phyloP scores from a whole-genome alignment of 2,888 invertebrate species.

The Lithosia quadra region DNA sequence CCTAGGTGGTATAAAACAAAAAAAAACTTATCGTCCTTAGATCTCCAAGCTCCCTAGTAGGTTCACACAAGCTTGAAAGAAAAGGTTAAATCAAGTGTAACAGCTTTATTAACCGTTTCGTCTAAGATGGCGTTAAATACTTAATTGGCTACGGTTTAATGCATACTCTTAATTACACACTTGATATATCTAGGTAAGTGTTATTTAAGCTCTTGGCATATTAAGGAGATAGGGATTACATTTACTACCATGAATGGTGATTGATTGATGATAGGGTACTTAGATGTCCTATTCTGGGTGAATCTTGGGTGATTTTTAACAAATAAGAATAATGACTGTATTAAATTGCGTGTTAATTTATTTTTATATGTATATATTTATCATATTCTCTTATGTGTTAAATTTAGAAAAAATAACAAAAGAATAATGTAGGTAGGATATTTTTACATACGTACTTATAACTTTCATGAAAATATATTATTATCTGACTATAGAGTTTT shows the following conservation, averaged over 20 bases:
- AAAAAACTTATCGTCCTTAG: not conserved
- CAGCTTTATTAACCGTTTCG: not conserved
- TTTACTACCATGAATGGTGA: not conserved
- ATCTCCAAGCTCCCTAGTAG: not conserved
- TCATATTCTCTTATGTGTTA: too few relatives aligned
- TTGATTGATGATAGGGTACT: not conserved
- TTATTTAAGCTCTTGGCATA: not conserved
- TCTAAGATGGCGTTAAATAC: not conserved
- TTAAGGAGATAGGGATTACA: not conserved
- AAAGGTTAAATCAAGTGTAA: slow-evolving; percentile 1
- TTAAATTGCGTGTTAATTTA: too few relatives aligned
- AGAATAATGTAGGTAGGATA: too few relatives aligned
- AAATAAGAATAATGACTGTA: not conserved
- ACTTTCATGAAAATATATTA: too few relatives aligned
- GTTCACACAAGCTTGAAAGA: not conserved
- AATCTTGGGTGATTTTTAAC: not conserved
- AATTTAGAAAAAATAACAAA: too few relatives aligned
- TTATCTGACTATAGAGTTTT: too few relatives aligned
- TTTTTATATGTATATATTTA: too few relatives aligned
- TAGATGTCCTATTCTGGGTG: not conserved
- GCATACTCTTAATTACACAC: not conserved
- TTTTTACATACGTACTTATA: too few relatives aligned
- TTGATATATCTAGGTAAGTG: not conserved
- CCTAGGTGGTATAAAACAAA: too few relatives aligned
- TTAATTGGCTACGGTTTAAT: slow-evolving; percentile 1